These are phyloP conservation scores for Tokudaia tokunoshimensis DNA, from an alignment of 2,797 vertebrate species.

Conservation along the genomic window DNA sequence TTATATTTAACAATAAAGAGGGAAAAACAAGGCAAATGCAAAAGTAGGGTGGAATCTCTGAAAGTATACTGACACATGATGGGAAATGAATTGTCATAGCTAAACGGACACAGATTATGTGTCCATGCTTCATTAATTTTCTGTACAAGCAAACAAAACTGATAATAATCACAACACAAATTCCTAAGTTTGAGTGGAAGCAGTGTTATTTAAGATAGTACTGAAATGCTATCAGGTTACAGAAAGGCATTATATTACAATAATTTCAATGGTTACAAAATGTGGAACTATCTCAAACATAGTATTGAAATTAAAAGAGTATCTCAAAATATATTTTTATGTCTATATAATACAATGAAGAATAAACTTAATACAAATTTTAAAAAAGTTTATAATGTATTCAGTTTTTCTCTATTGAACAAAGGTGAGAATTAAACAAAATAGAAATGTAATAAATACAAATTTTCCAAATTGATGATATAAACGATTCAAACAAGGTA, in stretches of 20 bases:
- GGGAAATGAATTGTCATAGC: not conserved
- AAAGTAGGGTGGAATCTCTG: no score
- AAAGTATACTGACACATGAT: not conserved
- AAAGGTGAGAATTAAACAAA: not conserved
- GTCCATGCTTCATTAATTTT: not conserved
- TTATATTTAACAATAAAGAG: not conserved
- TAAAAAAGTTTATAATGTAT: not conserved
- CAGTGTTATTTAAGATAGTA: not conserved
- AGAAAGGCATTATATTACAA: not conserved
- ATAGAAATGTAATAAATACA: not conserved
- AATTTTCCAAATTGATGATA: not conserved
- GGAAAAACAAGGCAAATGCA: not conserved
- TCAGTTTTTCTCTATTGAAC: not conserved
- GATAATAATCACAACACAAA: not conserved
- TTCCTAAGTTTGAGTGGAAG: fast-evolving
- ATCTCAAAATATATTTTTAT: not conserved
- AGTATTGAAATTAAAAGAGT: not conserved
- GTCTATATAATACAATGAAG: not conserved
- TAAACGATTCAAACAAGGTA: not conserved
- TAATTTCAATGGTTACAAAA: not conserved
- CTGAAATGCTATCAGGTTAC: no score
- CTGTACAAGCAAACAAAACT: not conserved
- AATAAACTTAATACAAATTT: not conserved
- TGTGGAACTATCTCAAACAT: not conserved
- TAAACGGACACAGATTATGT: not conserved